Conservation (phyloP, 2,113 vertebrate genomes). For the Brevimyrus niger region DNA sequence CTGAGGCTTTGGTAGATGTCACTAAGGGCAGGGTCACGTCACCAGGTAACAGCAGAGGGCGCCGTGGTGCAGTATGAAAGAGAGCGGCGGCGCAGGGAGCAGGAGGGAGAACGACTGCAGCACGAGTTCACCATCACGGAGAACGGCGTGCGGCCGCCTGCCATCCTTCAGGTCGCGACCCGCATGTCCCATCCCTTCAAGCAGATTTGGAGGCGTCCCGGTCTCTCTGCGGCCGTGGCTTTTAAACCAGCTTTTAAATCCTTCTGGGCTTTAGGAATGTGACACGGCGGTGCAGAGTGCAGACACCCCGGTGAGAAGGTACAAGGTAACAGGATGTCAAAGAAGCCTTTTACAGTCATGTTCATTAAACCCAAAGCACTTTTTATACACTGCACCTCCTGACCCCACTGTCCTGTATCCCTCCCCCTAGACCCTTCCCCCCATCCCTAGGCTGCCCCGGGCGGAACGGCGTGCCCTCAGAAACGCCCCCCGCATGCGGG, state of each 20-base stretch:
- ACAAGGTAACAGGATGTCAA: conserved; percentile 42
- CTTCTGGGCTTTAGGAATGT: conserved; percentile 33
- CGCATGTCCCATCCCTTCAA: background rate
- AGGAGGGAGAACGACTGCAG: conserved; percentile 54
- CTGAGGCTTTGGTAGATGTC: conserved; percentile 33
- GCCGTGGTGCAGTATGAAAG: conserved; percentile 51
- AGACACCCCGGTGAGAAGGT: conserved; percentile 34
- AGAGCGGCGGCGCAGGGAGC: conserved; percentile 61
- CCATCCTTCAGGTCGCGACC: conserved; percentile 6
- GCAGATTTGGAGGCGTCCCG: background rate
- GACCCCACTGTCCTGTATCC: too few species aligned
- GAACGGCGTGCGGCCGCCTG: conserved; percentile 19
- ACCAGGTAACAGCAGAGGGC: conserved; percentile 62
- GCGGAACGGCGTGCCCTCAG: conserved; percentile 33
- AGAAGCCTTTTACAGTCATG: background rate
- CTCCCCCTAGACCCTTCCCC: conserved; percentile 70
- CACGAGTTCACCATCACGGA: conserved; percentile 77
- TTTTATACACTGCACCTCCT: background rate
- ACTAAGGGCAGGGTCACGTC: conserved; percentile 40
- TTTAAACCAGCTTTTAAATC: background rate
- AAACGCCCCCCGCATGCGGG: conserved; percentile 31
- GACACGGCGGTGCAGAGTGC: conserved; percentile 17
- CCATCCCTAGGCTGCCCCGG: conserved; percentile 50
- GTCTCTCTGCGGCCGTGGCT: background rate
- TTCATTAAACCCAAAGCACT: background rate